phyloP scores from a whole-genome alignment of 1,140 invertebrate species.

The Bombus huntii region DNA sequence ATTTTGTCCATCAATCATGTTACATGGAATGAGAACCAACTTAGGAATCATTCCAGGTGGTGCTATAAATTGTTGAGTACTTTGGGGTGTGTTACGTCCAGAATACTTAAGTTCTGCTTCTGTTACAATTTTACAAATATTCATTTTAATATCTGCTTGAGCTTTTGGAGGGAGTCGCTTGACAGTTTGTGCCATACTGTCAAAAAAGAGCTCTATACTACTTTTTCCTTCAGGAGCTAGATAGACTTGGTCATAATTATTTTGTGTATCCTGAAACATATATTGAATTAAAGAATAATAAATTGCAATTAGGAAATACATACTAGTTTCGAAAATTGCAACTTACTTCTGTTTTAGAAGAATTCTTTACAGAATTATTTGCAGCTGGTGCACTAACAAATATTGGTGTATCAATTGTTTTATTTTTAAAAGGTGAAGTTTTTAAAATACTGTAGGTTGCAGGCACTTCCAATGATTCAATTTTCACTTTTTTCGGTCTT shows the following conservation, averaged over 20 bases:
- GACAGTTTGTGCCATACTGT: constrained; percentile 77
- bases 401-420: constrained; percentile 16
- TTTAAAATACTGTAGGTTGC: constrained; percentile 39
- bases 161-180: constrained; percentile 75
- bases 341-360: constrained; percentile 14
- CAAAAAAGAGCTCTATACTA: constrained; percentile 78
- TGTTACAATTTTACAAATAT: constrained; percentile 78
- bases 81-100: constrained; percentile 33
- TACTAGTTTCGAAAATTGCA: neutral
- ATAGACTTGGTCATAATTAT: constrained; percentile 50
- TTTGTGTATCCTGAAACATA: constrained; percentile 1
- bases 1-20: constrained; percentile 60
- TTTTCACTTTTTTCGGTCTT: constrained; percentile 69
- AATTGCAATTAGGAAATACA: too few species aligned
- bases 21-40: constrained; percentile 59
- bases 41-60: constrained; percentile 58
- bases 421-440: constrained; percentile 18
- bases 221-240: constrained; percentile 64
- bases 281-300: neutral
- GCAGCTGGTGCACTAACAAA: constrained; percentile 14
- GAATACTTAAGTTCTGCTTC: constrained; percentile 75
- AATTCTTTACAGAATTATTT: constrained; percentile 24
- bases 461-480: neutral
- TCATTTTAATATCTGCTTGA: constrained; percentile 79
- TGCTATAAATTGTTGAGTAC: constrained; percentile 55